Base-by-base conservation (phyloP, 2,797 vertebrate species). In the Micropoecilia bifurca region DNA sequence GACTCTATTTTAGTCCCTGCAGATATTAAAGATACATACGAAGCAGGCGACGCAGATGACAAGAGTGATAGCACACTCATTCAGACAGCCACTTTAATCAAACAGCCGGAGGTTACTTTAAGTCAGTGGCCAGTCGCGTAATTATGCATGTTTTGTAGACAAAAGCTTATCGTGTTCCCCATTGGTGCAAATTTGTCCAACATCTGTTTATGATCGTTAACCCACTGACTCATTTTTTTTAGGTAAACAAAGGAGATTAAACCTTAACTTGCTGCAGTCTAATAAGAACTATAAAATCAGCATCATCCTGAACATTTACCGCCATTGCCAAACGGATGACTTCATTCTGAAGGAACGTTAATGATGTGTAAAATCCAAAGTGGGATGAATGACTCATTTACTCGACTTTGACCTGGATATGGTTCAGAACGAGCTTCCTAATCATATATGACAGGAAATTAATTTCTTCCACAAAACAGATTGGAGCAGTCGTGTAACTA, bases 21-120 rank as follows among this genome's bases (percentile, higher is more conserved):
- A 88, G 88, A 91, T 92, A 93, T 94, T 93, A 94, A 93, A 94
- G 92, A 92, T 90, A 93, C 89, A 92, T 93, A 91, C 79, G 89
- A 92, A 93, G 85, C 61, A 82, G 89, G 80, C 84, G 43, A 83
- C 73, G 76, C 48, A 75, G 84, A 69, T 85, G 86, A 89, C 84
- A 80, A 82, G 87, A 93, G 91, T 82, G 88, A 89, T 87, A 61
- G 66, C 74, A 6, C 33, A 1, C 80, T 91, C 87, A 87, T 89
- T 91, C 86, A 81, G 78, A 80, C 30, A 13, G 77, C 68, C 46
- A 79, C 71, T 87, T 83, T 75, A 75, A 82, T 89, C 50, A 84
- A 84, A 80, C 75, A 82, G n/a, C 46, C 85, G 79, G n/a, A 83
- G 82, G 79, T 90, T 78, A 79, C 86, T 69, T 76, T 16, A 45